These are phyloP conservation scores for Zosterops hypoxanthus DNA, from an alignment of 2,113 vertebrate species.

Conservation along the genomic window DNA sequence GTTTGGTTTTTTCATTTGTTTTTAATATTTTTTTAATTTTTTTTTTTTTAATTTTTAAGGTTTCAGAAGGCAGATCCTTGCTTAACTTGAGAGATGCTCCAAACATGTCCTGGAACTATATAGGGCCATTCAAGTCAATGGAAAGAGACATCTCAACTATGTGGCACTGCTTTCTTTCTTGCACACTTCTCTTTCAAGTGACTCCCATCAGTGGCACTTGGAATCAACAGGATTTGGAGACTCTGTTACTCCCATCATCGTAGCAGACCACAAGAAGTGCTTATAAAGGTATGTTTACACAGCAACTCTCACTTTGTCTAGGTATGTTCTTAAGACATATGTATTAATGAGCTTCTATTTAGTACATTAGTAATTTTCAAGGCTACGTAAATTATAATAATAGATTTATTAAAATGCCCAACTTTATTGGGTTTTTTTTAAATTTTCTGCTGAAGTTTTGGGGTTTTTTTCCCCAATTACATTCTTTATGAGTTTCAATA, in stretches of 20 bases:
- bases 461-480: not conserved
- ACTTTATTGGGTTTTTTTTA: not conserved
- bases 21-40: no score
- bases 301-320: not conserved
- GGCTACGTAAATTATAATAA: not conserved
- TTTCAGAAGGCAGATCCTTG: not conserved
- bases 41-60: not conserved
- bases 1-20: not conserved
- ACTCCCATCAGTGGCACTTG: not conserved
- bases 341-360: not conserved
- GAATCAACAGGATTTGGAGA: not conserved
- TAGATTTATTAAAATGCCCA: not conserved
- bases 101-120: not conserved
- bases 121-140: not conserved
- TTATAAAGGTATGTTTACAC: not conserved
- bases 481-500: not conserved
- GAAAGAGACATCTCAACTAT: not conserved
- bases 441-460: not conserved
- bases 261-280: not conserved
- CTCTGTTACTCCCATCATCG: not conserved
- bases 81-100: not conserved
- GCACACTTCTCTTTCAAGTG: not conserved
- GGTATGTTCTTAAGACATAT: not conserved
- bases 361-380: not conserved
- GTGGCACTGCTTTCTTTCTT: not conserved